A percentile compares a stretch with the other conserved stretches of the same genome.
Conservation (phyloP, 2,113 vertebrate genomes). For the Rhadina sibilatrix region DNA sequence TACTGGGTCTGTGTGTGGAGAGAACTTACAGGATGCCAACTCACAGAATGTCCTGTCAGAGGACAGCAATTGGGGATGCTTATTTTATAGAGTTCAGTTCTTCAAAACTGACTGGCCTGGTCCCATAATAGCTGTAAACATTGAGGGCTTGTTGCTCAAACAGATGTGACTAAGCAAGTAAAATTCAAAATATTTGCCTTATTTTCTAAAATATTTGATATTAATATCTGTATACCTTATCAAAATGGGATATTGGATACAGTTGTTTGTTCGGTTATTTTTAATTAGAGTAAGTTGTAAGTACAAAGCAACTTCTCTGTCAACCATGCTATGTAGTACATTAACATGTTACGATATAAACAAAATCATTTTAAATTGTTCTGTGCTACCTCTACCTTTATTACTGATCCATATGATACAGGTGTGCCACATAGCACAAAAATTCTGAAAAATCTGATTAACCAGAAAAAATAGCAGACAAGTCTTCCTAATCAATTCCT, state of each 20-base stretch:
- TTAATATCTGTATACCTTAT: neutral
- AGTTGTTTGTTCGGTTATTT: too few relatives aligned
- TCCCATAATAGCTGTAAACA: neutral
- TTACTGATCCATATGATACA: neutral
- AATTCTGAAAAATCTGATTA: neutral
- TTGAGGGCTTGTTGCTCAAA: neutral
- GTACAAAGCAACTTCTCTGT: neutral
- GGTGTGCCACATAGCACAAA: neutral
- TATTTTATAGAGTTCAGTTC: accelerated
- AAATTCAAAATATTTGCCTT: neutral
- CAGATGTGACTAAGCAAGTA: neutral
- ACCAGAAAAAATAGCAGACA: neutral
- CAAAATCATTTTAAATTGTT: neutral
- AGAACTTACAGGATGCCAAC: neutral
- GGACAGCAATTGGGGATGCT: too few relatives aligned
- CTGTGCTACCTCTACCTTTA: neutral
- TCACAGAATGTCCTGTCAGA: neutral
- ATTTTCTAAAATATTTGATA: neutral
- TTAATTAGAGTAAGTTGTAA: neutral
- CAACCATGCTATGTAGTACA: accelerated
- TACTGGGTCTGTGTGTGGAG: neutral
- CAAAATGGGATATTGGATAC: neutral
- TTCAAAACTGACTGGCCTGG: neutral
- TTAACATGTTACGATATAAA: accelerated
- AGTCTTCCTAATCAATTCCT: neutral